These are phyloP conservation scores for Hylaeus anthracinus DNA, from an alignment of 1,140 invertebrate species.

Conservation along the genomic window DNA sequence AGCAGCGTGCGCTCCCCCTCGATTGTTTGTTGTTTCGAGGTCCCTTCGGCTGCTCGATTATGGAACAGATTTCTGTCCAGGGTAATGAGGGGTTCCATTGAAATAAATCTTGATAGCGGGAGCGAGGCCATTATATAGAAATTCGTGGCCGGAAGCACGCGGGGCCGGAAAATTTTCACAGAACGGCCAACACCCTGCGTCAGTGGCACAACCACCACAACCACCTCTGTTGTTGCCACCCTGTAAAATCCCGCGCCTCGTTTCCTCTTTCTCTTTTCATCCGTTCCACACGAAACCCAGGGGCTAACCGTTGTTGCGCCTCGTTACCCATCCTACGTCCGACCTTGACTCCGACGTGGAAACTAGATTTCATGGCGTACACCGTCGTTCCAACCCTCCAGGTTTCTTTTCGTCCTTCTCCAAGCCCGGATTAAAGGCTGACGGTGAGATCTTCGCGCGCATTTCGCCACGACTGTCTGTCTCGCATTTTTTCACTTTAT, in stretches of 20 bases:
- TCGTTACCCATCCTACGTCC: constrained; percentile 65
- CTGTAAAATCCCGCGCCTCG: constrained; percentile 48
- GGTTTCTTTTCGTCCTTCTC: constrained; percentile 24
- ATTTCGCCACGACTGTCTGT: constrained; percentile 49
- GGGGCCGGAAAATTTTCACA: constrained; percentile 58
- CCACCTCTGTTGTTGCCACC: constrained; percentile 21
- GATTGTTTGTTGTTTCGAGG: constrained; percentile 17
- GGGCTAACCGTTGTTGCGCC: constrained; percentile 63
- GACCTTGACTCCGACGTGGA: constrained; percentile 63
- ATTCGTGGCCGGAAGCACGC: constrained; percentile 59
- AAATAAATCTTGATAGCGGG: constrained; percentile 49
- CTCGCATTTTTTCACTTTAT: constrained; percentile 1
- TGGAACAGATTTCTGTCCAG: constrained; percentile 12
- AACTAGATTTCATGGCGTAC: constrained; percentile 65
- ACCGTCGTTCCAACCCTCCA: constrained; percentile 23
- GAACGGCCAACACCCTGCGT: constrained; percentile 28
- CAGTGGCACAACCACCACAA: background rate
- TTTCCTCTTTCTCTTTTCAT: constrained; percentile 55
- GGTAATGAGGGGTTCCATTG: constrained; percentile 33
- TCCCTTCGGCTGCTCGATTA: constrained; percentile 17
- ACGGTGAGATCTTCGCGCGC: constrained; percentile 26
- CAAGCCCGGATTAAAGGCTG: constrained; percentile 55
- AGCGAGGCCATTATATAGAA: constrained; percentile 71
- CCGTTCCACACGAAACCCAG: constrained; percentile 44
- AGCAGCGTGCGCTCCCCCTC: background rate